A percentile compares a stretch with the other conserved stretches of the same genome.
These are phyloP conservation scores for Eristalis arbustorum DNA, from an alignment of 2,888 invertebrate genomes.

Conservation along the genomic window DNA sequence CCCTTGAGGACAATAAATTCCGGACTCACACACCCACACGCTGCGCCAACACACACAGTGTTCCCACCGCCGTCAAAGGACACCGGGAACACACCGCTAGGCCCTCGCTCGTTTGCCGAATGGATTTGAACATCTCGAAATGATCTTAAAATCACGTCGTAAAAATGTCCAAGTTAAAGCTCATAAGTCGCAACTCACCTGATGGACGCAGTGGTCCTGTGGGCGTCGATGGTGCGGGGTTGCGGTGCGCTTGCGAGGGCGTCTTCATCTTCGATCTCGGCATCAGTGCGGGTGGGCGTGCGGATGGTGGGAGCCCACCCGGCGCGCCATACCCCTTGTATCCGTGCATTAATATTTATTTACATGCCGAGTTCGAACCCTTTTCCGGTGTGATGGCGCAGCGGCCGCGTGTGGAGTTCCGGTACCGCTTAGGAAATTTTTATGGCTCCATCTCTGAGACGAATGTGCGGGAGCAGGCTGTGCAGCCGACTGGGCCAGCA, in stretches of 20 bases:
- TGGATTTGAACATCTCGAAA: conserved; percentile 69
- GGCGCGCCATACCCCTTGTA: not conserved
- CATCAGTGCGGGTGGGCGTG: not conserved
- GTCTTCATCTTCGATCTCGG: conserved; percentile 21
- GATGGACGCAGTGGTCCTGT: conserved; percentile 49
- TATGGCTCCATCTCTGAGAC: conserved; percentile 45
- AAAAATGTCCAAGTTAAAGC: conserved; percentile 71
- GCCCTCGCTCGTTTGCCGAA: conserved; percentile 53
- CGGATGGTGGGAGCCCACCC: conserved; percentile 8
- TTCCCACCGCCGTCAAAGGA: not conserved
- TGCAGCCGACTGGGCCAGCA: conserved; percentile 33
- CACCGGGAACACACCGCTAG: not conserved
- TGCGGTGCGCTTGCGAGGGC: not conserved
- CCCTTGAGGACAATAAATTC: conserved; percentile 71
- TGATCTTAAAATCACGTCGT: conserved; percentile 72
- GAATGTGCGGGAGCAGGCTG: conserved; percentile 40
- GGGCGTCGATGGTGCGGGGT: not conserved
- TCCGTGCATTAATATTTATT: conserved; percentile 65
- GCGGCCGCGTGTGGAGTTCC: not conserved
- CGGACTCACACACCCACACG: conserved; percentile 26
- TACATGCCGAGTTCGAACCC: conserved; percentile 60
- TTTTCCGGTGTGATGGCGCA: conserved; percentile 19
- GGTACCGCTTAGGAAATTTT: conserved; percentile 20
- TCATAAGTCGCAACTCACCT: conserved; percentile 70
- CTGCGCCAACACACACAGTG: not conserved